These are phyloP conservation scores for Tetropium fuscum DNA, from an alignment of 2,888 invertebrate species.

Conservation along the genomic window DNA sequence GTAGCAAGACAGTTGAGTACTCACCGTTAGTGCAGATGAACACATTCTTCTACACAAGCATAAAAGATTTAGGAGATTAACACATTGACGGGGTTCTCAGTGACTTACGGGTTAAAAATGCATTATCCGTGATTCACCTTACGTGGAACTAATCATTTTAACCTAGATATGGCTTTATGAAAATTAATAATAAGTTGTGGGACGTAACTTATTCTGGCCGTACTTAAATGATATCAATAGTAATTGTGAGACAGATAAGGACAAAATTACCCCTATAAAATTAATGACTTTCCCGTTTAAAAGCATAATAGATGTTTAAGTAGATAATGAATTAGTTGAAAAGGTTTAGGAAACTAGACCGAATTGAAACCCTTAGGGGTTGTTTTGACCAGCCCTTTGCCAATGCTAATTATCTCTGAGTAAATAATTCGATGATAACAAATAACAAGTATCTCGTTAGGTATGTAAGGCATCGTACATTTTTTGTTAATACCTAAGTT, in stretches of 20 bases:
- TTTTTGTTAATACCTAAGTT: too few species aligned
- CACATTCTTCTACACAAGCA: conserved; percentile 7
- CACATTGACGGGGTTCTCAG: conserved; percentile 1
- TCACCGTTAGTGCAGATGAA: conserved; percentile 13
- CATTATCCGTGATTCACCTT: conserved; percentile 14
- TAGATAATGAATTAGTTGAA: conserved; percentile 9
- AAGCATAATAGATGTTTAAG: not conserved
- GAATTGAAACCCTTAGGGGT: not conserved
- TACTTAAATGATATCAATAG: not conserved
- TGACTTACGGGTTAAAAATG: conserved; percentile 19
- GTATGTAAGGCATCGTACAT: too few species aligned
- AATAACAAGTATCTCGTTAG: too few species aligned
- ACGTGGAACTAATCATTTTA: conserved; percentile 18
- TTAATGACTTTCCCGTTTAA: conserved; percentile 6
- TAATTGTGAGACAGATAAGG: conserved; percentile 4
- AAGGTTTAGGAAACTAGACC: conserved; percentile 13
- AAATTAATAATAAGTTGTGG: not conserved
- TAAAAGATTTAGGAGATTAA: conserved; percentile 18
- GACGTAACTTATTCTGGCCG: not conserved
- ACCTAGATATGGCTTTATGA: conserved; percentile 12
- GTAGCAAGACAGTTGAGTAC: not conserved
- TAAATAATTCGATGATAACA: conserved; percentile 9
- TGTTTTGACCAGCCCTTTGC: not conserved
- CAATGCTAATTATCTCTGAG: conserved; percentile 4
- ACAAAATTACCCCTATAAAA: conserved; percentile 16